These are phyloP conservation scores for Labeo catla DNA, from an alignment of 2,113 vertebrate genomes.

Conservation along the genomic window DNA sequence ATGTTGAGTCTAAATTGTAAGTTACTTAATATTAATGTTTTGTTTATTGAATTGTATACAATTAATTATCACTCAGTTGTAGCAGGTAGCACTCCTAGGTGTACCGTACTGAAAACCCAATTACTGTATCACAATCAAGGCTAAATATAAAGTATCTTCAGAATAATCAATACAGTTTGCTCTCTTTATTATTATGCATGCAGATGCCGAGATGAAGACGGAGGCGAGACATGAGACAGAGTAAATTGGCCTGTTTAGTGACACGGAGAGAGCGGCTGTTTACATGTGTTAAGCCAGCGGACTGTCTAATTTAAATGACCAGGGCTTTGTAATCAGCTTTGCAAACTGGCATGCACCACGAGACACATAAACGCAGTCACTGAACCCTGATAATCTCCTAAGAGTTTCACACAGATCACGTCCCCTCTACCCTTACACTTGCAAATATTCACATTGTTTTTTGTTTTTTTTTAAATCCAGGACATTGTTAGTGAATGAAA, in stretches of 20 bases:
- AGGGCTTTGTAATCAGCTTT: constrained; percentile 73
- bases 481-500: not conserved
- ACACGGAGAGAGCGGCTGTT: constrained; percentile 61
- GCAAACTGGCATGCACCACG: constrained; percentile 55
- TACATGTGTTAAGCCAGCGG: constrained; percentile 54
- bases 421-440: not conserved
- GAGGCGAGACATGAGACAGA: not conserved
- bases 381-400: constrained; percentile 50
- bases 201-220: constrained; percentile 33
- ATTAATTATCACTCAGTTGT: no score
- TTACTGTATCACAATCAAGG: not conserved
- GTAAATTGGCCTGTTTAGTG: constrained; percentile 53
- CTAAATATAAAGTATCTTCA: not conserved
- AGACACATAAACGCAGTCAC: constrained; percentile 41
- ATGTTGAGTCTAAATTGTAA: not conserved
- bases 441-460: constrained; percentile 19
- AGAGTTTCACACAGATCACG: not conserved
- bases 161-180: not conserved
- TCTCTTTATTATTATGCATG: not conserved
- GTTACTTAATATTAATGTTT: not conserved
- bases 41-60: not conserved
- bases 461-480: not conserved
- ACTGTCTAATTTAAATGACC: constrained; percentile 61
- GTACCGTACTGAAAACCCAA: not conserved
- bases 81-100: no score